Base-by-base conservation (phyloP, 2,797 vertebrate species). In the Todus mexicanus region DNA sequence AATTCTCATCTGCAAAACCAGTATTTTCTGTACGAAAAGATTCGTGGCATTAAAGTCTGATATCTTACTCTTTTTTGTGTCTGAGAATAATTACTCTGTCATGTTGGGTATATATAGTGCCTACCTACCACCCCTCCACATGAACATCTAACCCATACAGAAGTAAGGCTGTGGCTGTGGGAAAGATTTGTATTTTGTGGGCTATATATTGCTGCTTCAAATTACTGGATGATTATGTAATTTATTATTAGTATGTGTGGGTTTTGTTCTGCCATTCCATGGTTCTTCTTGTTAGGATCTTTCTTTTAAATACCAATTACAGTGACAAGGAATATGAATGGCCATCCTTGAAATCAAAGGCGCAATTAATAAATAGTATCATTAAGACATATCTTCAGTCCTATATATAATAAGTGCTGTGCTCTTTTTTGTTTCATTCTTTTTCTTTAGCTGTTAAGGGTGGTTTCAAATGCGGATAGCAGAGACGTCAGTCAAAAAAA, bases 201-300 rank as follows among this genome's bases (percentile, higher is more conserved):
- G 72, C 38, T 93, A 40, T 81, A 87, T 93, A 90, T 81, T 54
- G 17, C 91, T 96, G 87, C 87, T 93, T 95, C 85, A 88, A 90
- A 94, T 96, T 96, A 95, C 73, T 68, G 77, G 70, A 35, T 96
- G 79, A 93, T 91, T 84, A 88, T 73, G 80, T 76, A 63, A 84
- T 93, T 92, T 95, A 91, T 90, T 89, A 92, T 85, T 92, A 71
- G 65, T 86, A 43, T 79, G 59, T 88, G 87, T 4, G 95, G 74
- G 70, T 66, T 91, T 93, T 93, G 31, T 90, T 96, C 42, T 86
- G 54, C 63, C 92, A 42, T 5, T 5, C 70, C 33, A 37, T 92
- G 74, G 56, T 81, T 94, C 65, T 85, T 73, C 65, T 69, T 31
- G 2, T 74, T 77, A 66, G 29, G 21, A 33, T 83, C 31, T 84